Conservation (phyloP, 2,113 vertebrate species). For the Chroicocephalus ridibundus region DNA sequence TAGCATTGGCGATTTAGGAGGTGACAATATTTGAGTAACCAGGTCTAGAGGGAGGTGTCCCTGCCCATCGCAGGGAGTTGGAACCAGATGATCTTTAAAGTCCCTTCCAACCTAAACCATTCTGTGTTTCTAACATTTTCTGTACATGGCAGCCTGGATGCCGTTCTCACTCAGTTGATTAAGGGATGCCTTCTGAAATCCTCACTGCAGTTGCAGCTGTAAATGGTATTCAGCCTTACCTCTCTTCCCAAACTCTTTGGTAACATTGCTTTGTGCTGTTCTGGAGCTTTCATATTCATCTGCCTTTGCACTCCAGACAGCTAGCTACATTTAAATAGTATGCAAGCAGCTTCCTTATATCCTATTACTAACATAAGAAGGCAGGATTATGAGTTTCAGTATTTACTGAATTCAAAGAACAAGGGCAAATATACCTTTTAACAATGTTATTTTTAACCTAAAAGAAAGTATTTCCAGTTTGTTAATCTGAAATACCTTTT, state of each 20-base stretch:
- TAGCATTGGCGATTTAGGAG: background rate
- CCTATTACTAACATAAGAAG: background rate
- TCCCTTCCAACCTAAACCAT: background rate
- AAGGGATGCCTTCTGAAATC: background rate
- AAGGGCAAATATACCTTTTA: background rate
- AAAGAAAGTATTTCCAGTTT: background rate
- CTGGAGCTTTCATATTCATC: background rate
- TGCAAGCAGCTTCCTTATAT: background rate
- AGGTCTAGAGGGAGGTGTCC: background rate
- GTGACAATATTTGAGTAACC: background rate
- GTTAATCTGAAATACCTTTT: background rate
- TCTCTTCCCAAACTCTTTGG: background rate
- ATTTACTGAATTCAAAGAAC: background rate
- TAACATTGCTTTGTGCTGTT: background rate
- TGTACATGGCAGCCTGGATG: background rate
- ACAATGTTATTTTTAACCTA: background rate
- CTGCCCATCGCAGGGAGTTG: background rate
- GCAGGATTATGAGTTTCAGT: background rate
- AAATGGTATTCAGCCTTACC: background rate
- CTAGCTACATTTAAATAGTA: background rate
- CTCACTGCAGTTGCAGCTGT: background rate
- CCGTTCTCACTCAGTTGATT: accelerated
- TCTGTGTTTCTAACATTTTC: background rate
- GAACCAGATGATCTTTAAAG: background rate
- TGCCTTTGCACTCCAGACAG: background rate